Evolutionary conservation across 2,888 invertebrate species (phyloP).

Genomic region (Eremobia ochroleuca): DNA sequence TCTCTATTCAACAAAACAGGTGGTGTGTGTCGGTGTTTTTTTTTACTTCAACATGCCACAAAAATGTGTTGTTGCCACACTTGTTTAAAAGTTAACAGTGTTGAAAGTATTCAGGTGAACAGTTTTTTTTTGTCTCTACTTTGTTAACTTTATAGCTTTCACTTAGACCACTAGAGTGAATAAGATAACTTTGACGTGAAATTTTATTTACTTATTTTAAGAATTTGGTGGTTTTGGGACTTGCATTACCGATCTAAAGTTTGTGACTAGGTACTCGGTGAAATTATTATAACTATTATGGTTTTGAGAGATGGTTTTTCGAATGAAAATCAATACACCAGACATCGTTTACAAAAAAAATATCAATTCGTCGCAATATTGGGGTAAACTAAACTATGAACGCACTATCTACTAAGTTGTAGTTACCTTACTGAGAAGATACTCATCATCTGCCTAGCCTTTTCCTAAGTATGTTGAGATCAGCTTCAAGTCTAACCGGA

Average conservation of each 20-base stretch:
- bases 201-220: background rate
- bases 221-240: background rate
- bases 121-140: background rate
- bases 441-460: background rate
- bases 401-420: background rate
- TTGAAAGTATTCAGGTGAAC: slow-evolving; percentile 5
- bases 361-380: background rate
- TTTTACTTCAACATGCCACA: slow-evolving; percentile 4
- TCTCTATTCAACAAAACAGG: slow-evolving; percentile 4
- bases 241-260: background rate
- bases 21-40: slow-evolving; percentile 9
- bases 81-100: slow-evolving; percentile 28
- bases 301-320: background rate
- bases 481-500: background rate
- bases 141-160: background rate
- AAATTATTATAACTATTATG: background rate
- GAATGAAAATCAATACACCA: background rate
- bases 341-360: background rate
- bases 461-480: background rate
- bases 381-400: background rate
- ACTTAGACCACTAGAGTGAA: slow-evolving; percentile 4
- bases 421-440: background rate
- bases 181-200: background rate
- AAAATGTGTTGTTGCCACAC: slow-evolving; percentile 1
- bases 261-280: background rate